A percentile compares a stretch with the other conserved stretches of the same genome.
Conservation (phyloP, 2,888 invertebrate species). For the Drosophila mercatorum region DNA sequence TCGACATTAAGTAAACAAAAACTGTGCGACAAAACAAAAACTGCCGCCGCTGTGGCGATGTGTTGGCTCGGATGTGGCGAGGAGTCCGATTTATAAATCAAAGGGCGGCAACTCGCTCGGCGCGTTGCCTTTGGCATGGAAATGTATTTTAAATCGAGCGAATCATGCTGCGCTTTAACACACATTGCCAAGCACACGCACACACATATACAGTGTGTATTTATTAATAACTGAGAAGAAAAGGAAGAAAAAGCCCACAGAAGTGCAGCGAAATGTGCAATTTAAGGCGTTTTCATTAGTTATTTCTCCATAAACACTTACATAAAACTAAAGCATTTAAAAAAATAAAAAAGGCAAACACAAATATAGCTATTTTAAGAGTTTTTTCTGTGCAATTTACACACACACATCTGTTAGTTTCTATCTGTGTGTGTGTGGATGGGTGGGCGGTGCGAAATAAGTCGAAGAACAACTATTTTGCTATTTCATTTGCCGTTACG, state of each 20-base stretch:
- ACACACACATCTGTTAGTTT: slow-evolving; percentile 16
- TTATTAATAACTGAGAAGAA: slow-evolving; percentile 67
- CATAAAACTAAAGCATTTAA: slow-evolving; percentile 75
- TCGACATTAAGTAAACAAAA: slow-evolving; percentile 67
- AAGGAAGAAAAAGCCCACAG: slow-evolving; percentile 29
- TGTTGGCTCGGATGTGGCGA: slow-evolving; percentile 46
- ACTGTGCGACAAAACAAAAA: slow-evolving; percentile 44
- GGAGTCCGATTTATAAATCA: slow-evolving; percentile 72
- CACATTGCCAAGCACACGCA: slow-evolving; percentile 50
- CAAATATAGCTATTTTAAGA: slow-evolving; percentile 55
- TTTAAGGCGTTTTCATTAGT: slow-evolving; percentile 75
- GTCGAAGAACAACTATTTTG: slow-evolving; percentile 56
- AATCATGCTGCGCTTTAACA: slow-evolving; percentile 81
- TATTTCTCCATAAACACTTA: slow-evolving; percentile 79
- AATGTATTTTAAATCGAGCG: slow-evolving; percentile 83
- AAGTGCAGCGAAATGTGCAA: slow-evolving; percentile 66
- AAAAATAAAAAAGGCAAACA: slow-evolving; percentile 55
- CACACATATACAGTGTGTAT: slow-evolving; percentile 39
- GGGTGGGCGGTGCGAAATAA: slow-evolving; percentile 25
- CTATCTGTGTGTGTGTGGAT: slow-evolving; percentile 13
- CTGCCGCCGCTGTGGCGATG: slow-evolving; percentile 30
- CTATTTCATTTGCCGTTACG: slow-evolving; percentile 78
- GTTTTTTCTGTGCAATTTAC: slow-evolving; percentile 68
- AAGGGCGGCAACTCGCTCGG: slow-evolving; percentile 79
- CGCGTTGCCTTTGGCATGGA: slow-evolving; percentile 81